phyloP scores from a whole-genome alignment of 2,113 vertebrate genomes.

The Anas platyrhynchos region DNA sequence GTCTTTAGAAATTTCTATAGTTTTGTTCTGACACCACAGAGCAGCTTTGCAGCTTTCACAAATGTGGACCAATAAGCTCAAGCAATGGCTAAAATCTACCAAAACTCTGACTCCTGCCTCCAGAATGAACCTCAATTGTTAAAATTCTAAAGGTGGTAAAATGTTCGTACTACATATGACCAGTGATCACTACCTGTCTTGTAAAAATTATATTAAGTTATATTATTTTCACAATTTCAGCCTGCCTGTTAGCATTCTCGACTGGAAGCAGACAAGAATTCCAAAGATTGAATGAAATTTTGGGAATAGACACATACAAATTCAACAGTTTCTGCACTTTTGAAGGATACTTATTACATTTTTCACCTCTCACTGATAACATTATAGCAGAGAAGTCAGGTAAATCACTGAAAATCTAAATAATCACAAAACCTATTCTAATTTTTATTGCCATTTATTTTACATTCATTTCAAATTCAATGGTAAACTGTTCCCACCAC shows the following conservation, averaged over 20 bases:
- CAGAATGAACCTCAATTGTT: not conserved
- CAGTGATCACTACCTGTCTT: not conserved
- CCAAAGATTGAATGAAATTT: not conserved
- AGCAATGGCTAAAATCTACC: not conserved
- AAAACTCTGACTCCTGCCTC: not conserved
- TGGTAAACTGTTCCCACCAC: not conserved
- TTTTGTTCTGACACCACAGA: not conserved
- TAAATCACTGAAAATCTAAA: conserved; percentile 24
- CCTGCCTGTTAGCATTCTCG: not conserved
- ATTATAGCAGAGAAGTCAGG: not conserved
- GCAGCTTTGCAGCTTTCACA: not conserved
- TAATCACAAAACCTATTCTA: not conserved
- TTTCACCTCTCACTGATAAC: not conserved
- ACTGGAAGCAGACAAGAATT: not conserved
- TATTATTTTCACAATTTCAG: not conserved
- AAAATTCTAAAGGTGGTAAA: not conserved
- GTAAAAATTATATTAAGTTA: not conserved
- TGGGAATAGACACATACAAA: not conserved
- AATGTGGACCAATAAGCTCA: not conserved
- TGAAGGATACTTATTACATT: not conserved
- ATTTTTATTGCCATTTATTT: not conserved
- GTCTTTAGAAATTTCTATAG: not conserved
- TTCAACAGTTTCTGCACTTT: not conserved
- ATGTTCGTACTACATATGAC: not conserved
- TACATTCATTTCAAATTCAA: not conserved